phyloP scores from a whole-genome alignment of 23 tunicate species.

The Aplidium turbinatum region DNA sequence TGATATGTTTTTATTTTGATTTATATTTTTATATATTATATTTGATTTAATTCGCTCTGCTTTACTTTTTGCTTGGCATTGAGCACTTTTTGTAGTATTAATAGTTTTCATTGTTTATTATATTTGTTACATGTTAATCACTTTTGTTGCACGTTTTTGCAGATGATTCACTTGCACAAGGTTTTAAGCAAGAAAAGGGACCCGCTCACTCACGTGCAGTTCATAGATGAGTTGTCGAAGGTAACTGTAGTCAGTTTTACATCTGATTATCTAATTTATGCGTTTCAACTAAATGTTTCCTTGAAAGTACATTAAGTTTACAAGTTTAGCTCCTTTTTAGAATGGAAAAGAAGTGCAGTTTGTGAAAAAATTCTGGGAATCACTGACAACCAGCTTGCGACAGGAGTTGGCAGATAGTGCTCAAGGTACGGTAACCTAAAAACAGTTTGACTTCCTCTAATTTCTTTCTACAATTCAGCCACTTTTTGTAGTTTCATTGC shows the following conservation, averaged over 20 bases:
- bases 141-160: neutral
- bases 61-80: too few relatives aligned
- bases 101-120: too few relatives aligned
- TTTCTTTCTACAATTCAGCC: neutral
- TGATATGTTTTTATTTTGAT: too few relatives aligned
- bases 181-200: constrained; percentile 93
- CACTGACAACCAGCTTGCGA: constrained; percentile 26
- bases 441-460: neutral
- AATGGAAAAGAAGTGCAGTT: constrained; percentile 45
- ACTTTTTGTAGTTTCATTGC: neutral
- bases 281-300: too few relatives aligned
- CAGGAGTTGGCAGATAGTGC: constrained; percentile 37
- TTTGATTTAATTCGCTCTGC: too few relatives aligned
- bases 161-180: constrained; percentile 86
- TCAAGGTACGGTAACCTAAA: constrained; percentile 21
- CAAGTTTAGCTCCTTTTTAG: constrained; percentile 19
- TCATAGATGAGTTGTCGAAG: constrained; percentile 75
- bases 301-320: too few relatives aligned
- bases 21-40: too few relatives aligned
- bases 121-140: too few relatives aligned
- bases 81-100: too few relatives aligned
- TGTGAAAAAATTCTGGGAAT: constrained; percentile 70
- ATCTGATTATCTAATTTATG: too few relatives aligned
- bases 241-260: too few relatives aligned
- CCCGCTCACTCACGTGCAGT: constrained; percentile 80